phyloP scores from a whole-genome alignment of 2,888 invertebrate species.

The Amorpha juglandis region DNA sequence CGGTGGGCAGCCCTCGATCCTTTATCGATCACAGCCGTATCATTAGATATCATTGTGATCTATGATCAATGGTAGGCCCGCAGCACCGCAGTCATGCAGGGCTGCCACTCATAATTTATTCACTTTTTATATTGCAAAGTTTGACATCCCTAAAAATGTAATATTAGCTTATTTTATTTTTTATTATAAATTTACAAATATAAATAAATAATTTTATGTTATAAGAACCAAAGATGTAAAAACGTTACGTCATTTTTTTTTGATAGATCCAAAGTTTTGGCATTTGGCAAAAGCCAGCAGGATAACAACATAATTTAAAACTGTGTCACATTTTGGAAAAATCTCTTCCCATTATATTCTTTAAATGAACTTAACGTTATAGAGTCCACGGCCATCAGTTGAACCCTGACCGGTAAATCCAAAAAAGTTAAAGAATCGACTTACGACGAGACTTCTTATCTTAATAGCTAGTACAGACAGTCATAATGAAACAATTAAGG shows the following conservation, averaged over 20 bases:
- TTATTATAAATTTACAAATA: neutral
- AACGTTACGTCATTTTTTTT: too few relatives aligned
- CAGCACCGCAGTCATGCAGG: slow-evolving; percentile 45
- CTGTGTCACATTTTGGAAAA: neutral
- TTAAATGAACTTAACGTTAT: neutral
- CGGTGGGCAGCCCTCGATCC: slow-evolving; percentile 66
- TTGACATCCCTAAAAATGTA: neutral
- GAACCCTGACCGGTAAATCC: slow-evolving; percentile 24
- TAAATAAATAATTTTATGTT: too few relatives aligned
- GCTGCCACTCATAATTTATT: slow-evolving; percentile 41
- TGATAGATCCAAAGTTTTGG: too few relatives aligned
- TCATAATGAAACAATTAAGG: slow-evolving; percentile 76
- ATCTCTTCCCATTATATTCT: neutral
- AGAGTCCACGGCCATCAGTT: slow-evolving; percentile 4
- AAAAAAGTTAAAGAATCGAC: slow-evolving; percentile 45
- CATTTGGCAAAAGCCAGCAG: neutral
- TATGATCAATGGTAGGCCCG: slow-evolving; percentile 69
- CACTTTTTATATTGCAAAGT: neutral
- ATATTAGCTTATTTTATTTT: neutral
- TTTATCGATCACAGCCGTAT: slow-evolving; percentile 78
- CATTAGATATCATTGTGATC: slow-evolving; percentile 82
- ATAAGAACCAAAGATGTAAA: too few relatives aligned
- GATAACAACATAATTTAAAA: neutral
- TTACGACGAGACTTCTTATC: slow-evolving; percentile 57
- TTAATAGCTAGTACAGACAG: slow-evolving; percentile 56